Percentiles rank a stretch among this genome's conserved stretches.
phyloP scores from a whole-genome alignment of 2,113 vertebrate genomes.

The Pachyramphus minor region DNA sequence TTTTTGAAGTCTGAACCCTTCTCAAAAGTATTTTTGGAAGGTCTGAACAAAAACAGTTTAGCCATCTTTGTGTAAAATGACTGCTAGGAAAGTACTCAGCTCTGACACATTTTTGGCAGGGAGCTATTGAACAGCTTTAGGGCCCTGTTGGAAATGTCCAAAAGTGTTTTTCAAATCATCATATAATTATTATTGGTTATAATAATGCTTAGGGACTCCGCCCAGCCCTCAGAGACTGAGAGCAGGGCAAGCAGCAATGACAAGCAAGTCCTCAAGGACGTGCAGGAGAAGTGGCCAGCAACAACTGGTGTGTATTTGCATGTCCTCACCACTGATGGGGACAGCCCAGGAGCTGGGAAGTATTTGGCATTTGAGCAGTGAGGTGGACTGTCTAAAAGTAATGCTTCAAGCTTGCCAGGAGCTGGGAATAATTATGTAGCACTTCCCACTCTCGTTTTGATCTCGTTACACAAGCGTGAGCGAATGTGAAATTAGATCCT shows the following conservation, averaged over 20 bases:
- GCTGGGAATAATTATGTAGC: background rate
- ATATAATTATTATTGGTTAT: background rate
- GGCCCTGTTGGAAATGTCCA: background rate
- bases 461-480: background rate
- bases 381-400: background rate
- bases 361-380: background rate
- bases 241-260: background rate
- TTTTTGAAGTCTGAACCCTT: conserved; percentile 11
- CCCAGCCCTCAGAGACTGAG: background rate
- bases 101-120: conserved; percentile 43
- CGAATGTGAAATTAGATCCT: background rate
- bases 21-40: conserved; percentile 47
- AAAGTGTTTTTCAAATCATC: background rate
- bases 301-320: accelerated
- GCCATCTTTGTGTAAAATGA: conserved; percentile 3
- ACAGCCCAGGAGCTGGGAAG: background rate
- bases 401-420: background rate
- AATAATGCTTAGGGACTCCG: background rate
- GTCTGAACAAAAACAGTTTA: conserved; percentile 33
- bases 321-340: accelerated
- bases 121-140: background rate
- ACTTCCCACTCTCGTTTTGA: background rate
- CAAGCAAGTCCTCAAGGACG: background rate
- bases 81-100: background rate
- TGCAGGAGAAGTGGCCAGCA: background rate